phyloP scores from a whole-genome alignment of 2,888 invertebrate species.

The Mellilla xanthometata region DNA sequence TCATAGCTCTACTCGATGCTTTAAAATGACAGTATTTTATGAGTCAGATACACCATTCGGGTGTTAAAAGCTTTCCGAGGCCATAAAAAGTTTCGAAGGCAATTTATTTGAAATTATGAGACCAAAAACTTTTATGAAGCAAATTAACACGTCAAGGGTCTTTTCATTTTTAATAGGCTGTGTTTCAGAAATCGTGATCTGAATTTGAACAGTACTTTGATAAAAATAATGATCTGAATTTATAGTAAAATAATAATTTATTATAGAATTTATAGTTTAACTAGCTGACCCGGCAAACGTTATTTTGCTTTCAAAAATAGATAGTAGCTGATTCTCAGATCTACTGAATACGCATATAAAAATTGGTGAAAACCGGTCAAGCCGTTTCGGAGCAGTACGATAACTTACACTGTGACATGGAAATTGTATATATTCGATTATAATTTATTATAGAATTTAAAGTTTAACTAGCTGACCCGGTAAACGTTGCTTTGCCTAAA shows the following conservation, averaged over 20 bases:
- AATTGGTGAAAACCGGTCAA: too few species aligned
- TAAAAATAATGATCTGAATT: not conserved
- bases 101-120: slow-evolving; percentile 31
- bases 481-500: too few species aligned
- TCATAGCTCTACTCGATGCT: slow-evolving; percentile 28
- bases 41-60: slow-evolving; percentile 32
- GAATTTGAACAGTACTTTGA: not conserved
- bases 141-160: slow-evolving; percentile 20
- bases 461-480: too few species aligned
- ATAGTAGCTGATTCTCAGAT: too few species aligned
- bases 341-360: too few species aligned
- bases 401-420: too few species aligned
- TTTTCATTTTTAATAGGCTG: slow-evolving; percentile 9
- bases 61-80: slow-evolving; percentile 34
- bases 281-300: too few species aligned
- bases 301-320: too few species aligned
- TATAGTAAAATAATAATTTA: not conserved
- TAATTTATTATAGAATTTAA: too few species aligned
- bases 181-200: slow-evolving; percentile 2
- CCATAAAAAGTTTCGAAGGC: slow-evolving; percentile 31
- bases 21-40: slow-evolving; percentile 34
- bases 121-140: slow-evolving; percentile 23
- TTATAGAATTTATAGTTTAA: too few species aligned
- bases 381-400: too few species aligned
- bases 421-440: too few species aligned